Conservation (phyloP, 2,113 vertebrate species). For the Ginglymostoma cirratum region DNA sequence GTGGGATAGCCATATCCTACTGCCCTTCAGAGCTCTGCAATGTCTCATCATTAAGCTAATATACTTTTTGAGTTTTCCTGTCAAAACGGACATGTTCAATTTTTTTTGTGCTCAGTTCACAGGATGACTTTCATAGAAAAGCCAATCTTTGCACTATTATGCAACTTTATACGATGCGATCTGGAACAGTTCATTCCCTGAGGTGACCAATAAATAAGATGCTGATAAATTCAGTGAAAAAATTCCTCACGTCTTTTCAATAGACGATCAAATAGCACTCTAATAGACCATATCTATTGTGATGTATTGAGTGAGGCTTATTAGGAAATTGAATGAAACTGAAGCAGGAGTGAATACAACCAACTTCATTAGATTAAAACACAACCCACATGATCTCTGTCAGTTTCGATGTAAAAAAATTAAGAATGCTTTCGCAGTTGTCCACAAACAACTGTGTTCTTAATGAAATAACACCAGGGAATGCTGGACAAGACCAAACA, state of each 20-base stretch:
- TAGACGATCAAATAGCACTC: not conserved
- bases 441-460: too few species aligned
- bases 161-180: not conserved
- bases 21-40: too few species aligned
- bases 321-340: not conserved
- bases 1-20: too few species aligned
- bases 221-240: not conserved
- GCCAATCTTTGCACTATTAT: not conserved
- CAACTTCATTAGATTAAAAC: not conserved
- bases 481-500: too few species aligned
- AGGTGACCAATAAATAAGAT: not conserved
- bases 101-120: not conserved
- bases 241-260: not conserved
- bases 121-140: not conserved
- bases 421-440: too few species aligned
- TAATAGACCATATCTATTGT: not conserved
- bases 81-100: too few species aligned
- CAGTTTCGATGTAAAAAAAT: not conserved
- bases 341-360: not conserved
- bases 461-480: not conserved
- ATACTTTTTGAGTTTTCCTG: too few species aligned
- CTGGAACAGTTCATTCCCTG: not conserved
- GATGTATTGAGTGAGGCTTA: not conserved
- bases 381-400: not conserved
- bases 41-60: too few species aligned